These are phyloP conservation scores for Anolis carolinensis DNA, from an alignment of 2,113 vertebrate genomes.

Conservation along the genomic window DNA sequence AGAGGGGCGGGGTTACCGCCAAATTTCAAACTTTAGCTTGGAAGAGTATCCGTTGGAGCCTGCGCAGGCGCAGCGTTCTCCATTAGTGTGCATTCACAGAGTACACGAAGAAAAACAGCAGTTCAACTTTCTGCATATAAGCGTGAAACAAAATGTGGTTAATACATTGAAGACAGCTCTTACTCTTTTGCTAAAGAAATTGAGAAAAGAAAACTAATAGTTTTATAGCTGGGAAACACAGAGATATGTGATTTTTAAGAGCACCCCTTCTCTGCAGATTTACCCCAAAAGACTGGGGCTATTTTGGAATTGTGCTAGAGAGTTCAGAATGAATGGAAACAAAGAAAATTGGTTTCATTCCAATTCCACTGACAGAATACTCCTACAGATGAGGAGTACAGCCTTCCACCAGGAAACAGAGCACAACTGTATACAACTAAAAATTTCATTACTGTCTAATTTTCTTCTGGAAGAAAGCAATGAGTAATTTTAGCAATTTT, in stretches of 20 bases:
- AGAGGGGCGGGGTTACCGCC: too few relatives aligned
- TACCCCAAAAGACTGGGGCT: not conserved
- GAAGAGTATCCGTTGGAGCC: too few relatives aligned
- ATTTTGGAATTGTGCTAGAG: not conserved
- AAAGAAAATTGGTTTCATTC: not conserved
- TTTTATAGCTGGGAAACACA: not conserved
- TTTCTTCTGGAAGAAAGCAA: too few relatives aligned
- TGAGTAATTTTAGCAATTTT: too few relatives aligned
- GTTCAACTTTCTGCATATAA: slow-evolving; percentile 5
- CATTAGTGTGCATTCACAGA: too few relatives aligned
- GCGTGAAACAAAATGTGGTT: not conserved
- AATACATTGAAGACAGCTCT: not conserved
- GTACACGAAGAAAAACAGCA: too few relatives aligned
- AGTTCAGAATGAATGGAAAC: not conserved
- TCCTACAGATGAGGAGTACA: not conserved
- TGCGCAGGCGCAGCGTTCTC: too few relatives aligned
- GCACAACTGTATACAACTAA: not conserved
- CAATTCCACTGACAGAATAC: not conserved
- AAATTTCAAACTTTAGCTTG: too few relatives aligned
- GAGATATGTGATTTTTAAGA: not conserved
- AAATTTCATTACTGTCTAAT: not conserved
- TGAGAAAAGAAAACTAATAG: not conserved
- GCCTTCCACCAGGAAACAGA: not conserved
- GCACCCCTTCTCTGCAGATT: not conserved
- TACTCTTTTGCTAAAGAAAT: not conserved